These are phyloP conservation scores for Gopherus evgoodei DNA, from an alignment of 2,113 vertebrate species.

Conservation along the genomic window DNA sequence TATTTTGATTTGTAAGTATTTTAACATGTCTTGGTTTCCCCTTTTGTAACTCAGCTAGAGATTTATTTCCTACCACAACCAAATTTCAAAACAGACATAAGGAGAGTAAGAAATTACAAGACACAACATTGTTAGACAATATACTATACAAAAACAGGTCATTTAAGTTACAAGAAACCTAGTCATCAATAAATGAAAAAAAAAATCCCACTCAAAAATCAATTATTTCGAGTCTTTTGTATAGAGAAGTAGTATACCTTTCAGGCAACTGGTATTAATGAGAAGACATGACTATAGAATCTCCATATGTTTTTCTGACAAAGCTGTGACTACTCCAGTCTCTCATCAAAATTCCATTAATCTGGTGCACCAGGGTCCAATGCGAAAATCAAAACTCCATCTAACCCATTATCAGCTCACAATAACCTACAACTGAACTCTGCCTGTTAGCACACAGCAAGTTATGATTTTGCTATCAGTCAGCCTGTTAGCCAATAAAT, in stretches of 20 bases:
- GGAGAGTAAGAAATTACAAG: slow-evolving; percentile 58
- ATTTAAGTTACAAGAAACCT: slow-evolving; percentile 77
- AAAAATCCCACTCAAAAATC: slow-evolving; percentile 81
- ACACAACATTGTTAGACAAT: slow-evolving; percentile 59
- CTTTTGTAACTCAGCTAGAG: slow-evolving; percentile 39
- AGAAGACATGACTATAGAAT: slow-evolving; percentile 86
- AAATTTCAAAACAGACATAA: slow-evolving; percentile 62
- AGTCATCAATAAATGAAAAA: slow-evolving; percentile 80
- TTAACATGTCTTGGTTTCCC: not conserved
- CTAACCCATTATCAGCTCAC: slow-evolving; percentile 88
- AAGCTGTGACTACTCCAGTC: slow-evolving; percentile 84
- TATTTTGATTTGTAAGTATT: slow-evolving; percentile 23
- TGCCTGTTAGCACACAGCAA: slow-evolving; percentile 86
- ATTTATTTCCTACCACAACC: slow-evolving; percentile 22
- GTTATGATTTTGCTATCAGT: slow-evolving; percentile 87
- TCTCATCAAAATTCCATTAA: slow-evolving; percentile 90
- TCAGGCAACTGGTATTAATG: slow-evolving; percentile 87
- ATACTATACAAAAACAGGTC: slow-evolving; percentile 75
- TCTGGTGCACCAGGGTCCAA: slow-evolving; percentile 84
- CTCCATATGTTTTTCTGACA: slow-evolving; percentile 89
- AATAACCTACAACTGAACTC: slow-evolving; percentile 90
- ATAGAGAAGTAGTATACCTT: slow-evolving; percentile 84
- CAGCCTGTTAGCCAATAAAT: slow-evolving; percentile 77
- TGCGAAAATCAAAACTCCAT: slow-evolving; percentile 87
- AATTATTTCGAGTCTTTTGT: slow-evolving; percentile 86